Evolutionary conservation across 2,888 invertebrate genomes (phyloP).

Genomic region (Platynereis dumerilii): DNA sequence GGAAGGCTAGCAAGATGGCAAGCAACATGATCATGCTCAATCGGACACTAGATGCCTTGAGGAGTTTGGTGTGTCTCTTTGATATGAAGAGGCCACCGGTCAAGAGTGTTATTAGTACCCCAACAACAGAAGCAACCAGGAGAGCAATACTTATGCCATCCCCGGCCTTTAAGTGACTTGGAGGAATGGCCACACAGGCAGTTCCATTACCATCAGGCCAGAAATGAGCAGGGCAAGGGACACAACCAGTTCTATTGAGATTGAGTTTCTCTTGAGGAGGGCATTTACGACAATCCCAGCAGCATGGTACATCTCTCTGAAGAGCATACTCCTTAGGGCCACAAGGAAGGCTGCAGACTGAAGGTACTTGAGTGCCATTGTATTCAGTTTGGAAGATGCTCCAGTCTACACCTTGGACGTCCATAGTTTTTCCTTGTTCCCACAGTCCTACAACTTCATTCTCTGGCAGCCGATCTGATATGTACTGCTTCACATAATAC

Average conservation of each 20-base stretch:
- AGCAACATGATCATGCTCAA: not conserved
- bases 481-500: not conserved
- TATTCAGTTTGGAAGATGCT: not conserved
- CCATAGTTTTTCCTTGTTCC: not conserved
- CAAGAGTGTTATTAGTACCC: not conserved
- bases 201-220: conserved; percentile 10
- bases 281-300: conserved; percentile 11
- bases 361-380: not conserved
- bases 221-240: not conserved
- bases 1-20: not conserved
- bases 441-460: not conserved
- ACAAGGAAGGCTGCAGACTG: conserved; percentile 17
- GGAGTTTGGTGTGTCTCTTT: not conserved
- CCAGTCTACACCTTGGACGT: not conserved
- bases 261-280: not conserved
- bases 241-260: conserved; percentile 2
- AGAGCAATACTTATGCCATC: not conserved
- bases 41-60: conserved; percentile 12
- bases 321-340: not conserved
- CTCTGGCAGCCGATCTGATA: not conserved
- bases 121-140: not conserved
- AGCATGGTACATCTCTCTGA: conserved; percentile 14
- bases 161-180: not conserved
- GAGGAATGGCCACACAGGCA: conserved; percentile 6
- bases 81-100: not conserved